These are phyloP conservation scores for Bombus pascuorum DNA, from an alignment of 1,140 invertebrate genomes.

Conservation along the genomic window DNA sequence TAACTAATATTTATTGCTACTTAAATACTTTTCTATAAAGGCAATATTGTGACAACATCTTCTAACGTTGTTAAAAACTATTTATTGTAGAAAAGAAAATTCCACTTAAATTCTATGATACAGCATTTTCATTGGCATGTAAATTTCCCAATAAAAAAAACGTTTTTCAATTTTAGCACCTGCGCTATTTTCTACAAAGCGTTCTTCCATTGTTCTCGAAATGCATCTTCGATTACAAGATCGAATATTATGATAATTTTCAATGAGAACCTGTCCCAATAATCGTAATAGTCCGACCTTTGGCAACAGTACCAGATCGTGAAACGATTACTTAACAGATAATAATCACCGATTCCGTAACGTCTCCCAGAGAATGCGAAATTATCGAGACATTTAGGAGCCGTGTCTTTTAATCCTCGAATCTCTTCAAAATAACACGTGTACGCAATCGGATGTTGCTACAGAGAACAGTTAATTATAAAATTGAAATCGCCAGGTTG, in stretches of 20 bases:
- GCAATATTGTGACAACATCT: no score
- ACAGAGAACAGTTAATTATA: conserved; percentile 28
- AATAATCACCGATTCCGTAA: neutral
- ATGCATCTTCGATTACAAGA: neutral
- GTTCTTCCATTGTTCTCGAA: neutral
- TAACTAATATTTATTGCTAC: no score
- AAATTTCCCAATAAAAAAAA: no score
- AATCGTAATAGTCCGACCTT: neutral
- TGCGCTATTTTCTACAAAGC: no score
- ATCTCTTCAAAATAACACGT: neutral
- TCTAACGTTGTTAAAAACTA: no score
- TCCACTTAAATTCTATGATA: no score
- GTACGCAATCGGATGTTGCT: conserved; percentile 34
- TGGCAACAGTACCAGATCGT: neutral
- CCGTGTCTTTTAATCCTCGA: neutral
- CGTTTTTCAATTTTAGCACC: no score
- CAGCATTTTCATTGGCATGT: no score
- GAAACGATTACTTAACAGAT: neutral
- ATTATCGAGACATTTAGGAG: neutral
- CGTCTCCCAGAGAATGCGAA: neutral
- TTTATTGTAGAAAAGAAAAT: no score
- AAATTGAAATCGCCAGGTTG: conserved; percentile 31
- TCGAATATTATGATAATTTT: neutral
- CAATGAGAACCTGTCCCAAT: neutral
- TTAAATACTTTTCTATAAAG: no score